A percentile compares a stretch with the other conserved stretches of the same genome.
phyloP scores from a whole-genome alignment of 2,797 vertebrate species.

The Lateolabrax maculatus region DNA sequence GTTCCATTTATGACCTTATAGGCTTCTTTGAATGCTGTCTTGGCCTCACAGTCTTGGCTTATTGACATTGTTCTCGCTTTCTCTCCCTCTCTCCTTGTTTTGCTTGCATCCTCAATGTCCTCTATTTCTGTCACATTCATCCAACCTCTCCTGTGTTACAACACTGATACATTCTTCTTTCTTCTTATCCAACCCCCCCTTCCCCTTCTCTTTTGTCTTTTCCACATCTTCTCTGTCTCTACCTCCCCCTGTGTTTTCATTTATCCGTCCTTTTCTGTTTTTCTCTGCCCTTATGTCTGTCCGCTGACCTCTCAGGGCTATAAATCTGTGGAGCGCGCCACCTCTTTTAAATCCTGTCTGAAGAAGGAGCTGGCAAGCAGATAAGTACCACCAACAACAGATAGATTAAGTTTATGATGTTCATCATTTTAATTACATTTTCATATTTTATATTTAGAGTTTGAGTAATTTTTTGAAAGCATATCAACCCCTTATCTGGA shows the following conservation, averaged over 20 bases:
- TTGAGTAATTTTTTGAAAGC: background rate
- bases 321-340: conserved; percentile 92
- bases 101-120: background rate
- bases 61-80: conserved; percentile 38
- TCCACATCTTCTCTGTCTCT: background rate
- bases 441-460: background rate
- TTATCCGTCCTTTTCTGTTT: background rate
- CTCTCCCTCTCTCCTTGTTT: conserved; percentile 8
- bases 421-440: background rate
- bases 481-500: background rate
- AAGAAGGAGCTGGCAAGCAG: conserved; percentile 95
- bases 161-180: background rate
- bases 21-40: conserved; percentile 18
- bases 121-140: conserved; percentile 17
- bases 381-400: conserved; percentile 76
- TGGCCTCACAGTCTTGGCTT: conserved; percentile 64
- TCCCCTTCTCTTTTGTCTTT: background rate
- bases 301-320: conserved; percentile 89
- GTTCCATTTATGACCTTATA: background rate
- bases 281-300: conserved; percentile 13
- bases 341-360: conserved; percentile 96
- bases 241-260: background rate
- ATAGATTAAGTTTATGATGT: background rate
- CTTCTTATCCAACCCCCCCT: background rate
- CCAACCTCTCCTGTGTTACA: background rate